Evolutionary conservation across 2,888 invertebrate genomes (phyloP), one percentile per base, ranked within the genome.

Genomic region (Eupithecia centaureata): DNA sequence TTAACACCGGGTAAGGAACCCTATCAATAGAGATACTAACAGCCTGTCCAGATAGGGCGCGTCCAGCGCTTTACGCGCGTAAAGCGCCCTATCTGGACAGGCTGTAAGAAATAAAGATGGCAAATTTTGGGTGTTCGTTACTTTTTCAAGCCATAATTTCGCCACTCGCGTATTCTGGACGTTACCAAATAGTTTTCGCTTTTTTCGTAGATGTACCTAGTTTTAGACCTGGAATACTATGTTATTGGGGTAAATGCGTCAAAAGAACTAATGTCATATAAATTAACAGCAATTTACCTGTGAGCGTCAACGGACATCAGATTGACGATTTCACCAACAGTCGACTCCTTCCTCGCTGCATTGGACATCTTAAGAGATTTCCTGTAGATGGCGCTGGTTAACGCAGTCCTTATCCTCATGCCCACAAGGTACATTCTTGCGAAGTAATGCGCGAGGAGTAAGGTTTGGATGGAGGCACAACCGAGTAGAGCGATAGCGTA

Each of bases 251-350:
- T n/a, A n/a, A 38, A 38, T 5, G 5, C n/a, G 7, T n/a, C 0
- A n/a, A 25, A 25, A 13, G 3, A 25, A 13, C 52, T 27, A 52
- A 12, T 52, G 13, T 25, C 27, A 52, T 25, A 27, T 13, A 27
- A 35, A 54, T 77, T 18, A 18, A 18, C 8, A 18, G 10, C 18
- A 3, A 47, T 12, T 22, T 82, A 94, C 92, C 96, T 94, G 86
- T 98, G 98, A 1, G 97, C 97, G 87, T 98, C 98, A 0, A 98
- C 98, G 5, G 97, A 96, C 98, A 98, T 98, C 73, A 98, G 92
- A 86, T 98, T 98, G 13, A 98, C 98, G 78, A 98, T 98, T 94
- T 98, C 98, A 47, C 98, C 98, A 0, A 97, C 96, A 0, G 97
- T 97, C 0, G 97, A 96, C 79, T 96, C 96, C 82, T 97, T 97